Conservation (phyloP, 2,888 invertebrate species). For the Strigamia crassipes region DNA sequence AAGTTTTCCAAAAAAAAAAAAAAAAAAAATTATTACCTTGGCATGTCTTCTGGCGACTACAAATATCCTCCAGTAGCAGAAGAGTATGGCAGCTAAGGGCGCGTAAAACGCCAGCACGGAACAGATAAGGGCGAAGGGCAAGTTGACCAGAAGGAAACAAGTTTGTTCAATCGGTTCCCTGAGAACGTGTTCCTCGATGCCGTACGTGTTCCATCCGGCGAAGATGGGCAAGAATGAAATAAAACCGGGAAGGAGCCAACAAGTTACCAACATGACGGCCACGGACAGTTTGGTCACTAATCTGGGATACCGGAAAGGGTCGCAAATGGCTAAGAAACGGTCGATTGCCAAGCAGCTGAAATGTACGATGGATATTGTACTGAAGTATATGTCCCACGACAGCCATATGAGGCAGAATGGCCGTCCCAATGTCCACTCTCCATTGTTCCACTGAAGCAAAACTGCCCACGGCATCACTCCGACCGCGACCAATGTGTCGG, state of each 20-base stretch:
- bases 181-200: constrained; percentile 52
- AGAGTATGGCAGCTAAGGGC: constrained; percentile 96
- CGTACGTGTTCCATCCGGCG: constrained; percentile 78
- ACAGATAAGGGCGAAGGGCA: constrained; percentile 88
- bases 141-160: constrained; percentile 78
- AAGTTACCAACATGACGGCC: constrained; percentile 78
- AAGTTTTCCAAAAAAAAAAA: neutral
- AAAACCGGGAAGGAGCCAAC: constrained; percentile 91
- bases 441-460: constrained; percentile 52
- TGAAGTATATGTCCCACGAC: constrained; percentile 56
- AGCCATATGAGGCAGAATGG: constrained; percentile 53
- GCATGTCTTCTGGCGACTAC: constrained; percentile 53
- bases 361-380: constrained; percentile 58
- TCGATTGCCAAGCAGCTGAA: constrained; percentile 95
- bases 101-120: constrained; percentile 77
- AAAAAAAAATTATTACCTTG: constrained; percentile 8
- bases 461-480: constrained; percentile 80
- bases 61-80: constrained; percentile 97
- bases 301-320: constrained; percentile 93
- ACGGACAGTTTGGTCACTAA: constrained; percentile 72
- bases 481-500: constrained; percentile 92
- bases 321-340: constrained; percentile 90
- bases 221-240: constrained; percentile 92
- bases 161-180: constrained; percentile 59
- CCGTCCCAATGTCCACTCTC: constrained; percentile 52